Conservation (phyloP, 1,140 invertebrate genomes). For the Tribolium castaneum region DNA sequence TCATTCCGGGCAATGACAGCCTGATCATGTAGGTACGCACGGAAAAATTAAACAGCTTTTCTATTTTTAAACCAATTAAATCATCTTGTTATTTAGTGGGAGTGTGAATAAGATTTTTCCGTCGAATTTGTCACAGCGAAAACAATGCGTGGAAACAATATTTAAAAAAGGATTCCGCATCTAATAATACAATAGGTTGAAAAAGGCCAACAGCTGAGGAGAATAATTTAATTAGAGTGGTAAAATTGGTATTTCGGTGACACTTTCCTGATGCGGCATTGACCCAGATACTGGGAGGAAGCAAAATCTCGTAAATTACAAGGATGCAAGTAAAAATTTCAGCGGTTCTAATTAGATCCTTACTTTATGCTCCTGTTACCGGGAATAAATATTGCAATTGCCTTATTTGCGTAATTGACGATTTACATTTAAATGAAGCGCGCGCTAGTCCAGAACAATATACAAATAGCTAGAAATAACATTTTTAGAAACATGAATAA, state of each 20-base stretch:
- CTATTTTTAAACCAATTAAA: slow-evolving; percentile 26
- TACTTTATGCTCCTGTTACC: too few relatives aligned
- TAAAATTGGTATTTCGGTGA: background rate
- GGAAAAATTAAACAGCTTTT: slow-evolving; percentile 6
- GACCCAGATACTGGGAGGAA: slow-evolving; percentile 18
- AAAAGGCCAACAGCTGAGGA: slow-evolving; percentile 15
- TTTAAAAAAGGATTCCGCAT: slow-evolving; percentile 16
- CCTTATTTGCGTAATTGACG: slow-evolving; percentile 25
- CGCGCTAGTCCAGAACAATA: slow-evolving; percentile 39
- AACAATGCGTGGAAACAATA: slow-evolving; percentile 23
- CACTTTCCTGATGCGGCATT: slow-evolving; percentile 7
- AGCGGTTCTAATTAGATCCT: background rate
- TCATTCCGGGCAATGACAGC: background rate
- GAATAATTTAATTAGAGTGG: slow-evolving; percentile 22
- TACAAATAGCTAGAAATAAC: slow-evolving; percentile 42
- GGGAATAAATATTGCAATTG: background rate
- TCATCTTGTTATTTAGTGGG: slow-evolving; percentile 10
- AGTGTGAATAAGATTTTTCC: slow-evolving; percentile 16
- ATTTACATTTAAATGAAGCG: slow-evolving; percentile 30
- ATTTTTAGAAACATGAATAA: slow-evolving; percentile 44
- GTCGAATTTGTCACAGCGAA: slow-evolving; percentile 2
- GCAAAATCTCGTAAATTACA: slow-evolving; percentile 1
- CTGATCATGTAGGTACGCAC: background rate
- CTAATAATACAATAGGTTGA: slow-evolving; percentile 18
- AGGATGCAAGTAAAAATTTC: background rate